A percentile compares a stretch with the other conserved stretches of the same genome.
Evolutionary conservation across 2,113 vertebrate species (phyloP).

Genomic region (Columbina picui): DNA sequence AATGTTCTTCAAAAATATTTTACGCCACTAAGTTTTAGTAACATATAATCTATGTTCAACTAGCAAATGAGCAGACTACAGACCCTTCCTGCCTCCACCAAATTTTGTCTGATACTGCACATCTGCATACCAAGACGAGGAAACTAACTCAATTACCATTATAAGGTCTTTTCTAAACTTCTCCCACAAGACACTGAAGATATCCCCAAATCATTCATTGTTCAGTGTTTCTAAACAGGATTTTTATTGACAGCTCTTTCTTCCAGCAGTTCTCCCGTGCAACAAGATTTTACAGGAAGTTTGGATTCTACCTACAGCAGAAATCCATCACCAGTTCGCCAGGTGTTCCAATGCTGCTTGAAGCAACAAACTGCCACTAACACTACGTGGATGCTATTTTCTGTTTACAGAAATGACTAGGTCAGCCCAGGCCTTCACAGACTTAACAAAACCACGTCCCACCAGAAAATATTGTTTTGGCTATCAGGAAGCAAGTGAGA

Average conservation of each 20-base stretch:
- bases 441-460: background rate
- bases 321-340: accelerated
- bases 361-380: background rate
- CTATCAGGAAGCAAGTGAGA: background rate
- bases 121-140: background rate
- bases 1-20: background rate
- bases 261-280: accelerated
- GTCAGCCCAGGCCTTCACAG: accelerated
- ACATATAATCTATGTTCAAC: background rate
- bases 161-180: background rate
- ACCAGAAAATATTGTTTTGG: background rate
- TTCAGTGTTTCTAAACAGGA: background rate
- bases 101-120: background rate
- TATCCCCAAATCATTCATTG: background rate
- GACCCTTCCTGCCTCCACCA: background rate
- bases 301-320: background rate
- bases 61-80: background rate
- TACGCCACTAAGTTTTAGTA: background rate
- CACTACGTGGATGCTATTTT: accelerated
- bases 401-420: background rate
- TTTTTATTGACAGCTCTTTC: background rate
- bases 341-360: background rate
- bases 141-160: background rate
- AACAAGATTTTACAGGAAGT: background rate
- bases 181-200: background rate